These are phyloP conservation scores for Embiotoca jacksoni DNA, from an alignment of 2,113 vertebrate genomes.

Conservation along the genomic window DNA sequence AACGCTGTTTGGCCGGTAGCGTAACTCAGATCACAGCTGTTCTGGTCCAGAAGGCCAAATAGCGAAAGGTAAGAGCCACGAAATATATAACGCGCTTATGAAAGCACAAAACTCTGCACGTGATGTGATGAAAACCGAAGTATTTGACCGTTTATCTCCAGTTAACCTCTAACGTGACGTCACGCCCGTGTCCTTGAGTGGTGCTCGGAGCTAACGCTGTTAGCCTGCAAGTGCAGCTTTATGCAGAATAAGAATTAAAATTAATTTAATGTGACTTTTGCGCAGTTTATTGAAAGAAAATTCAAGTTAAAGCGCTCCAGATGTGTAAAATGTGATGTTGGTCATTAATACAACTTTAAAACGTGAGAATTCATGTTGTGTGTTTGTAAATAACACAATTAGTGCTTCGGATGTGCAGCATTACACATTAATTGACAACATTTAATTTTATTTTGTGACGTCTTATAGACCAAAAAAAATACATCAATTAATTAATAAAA, in stretches of 20 bases:
- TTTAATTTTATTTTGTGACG: too few relatives aligned
- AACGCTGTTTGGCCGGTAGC: constrained; percentile 21
- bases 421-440: too few relatives aligned
- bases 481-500: too few relatives aligned
- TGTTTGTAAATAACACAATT: neutral
- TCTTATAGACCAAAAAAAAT: too few relatives aligned
- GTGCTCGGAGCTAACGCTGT: constrained; percentile 53
- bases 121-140: rapidly evolving
- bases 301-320: neutral
- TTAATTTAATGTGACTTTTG: neutral
- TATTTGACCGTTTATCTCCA: neutral
- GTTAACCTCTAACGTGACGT: constrained; percentile 12
- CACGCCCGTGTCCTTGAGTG: constrained; percentile 75
- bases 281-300: neutral
- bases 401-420: neutral
- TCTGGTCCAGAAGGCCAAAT: constrained; percentile 88
- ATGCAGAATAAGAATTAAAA: too few relatives aligned
- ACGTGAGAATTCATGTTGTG: too few relatives aligned
- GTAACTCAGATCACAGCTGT: constrained; percentile 71
- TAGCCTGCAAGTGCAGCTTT: constrained; percentile 36
- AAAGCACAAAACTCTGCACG: rapidly evolving
- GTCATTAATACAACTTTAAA: neutral
- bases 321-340: neutral
- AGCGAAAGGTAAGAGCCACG: constrained; percentile 81
- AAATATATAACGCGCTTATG: neutral